Evolutionary conservation across 2,888 invertebrate species (phyloP), one percentile per base, ranked within the genome.

Genomic region (Lucinisca nassula): DNA sequence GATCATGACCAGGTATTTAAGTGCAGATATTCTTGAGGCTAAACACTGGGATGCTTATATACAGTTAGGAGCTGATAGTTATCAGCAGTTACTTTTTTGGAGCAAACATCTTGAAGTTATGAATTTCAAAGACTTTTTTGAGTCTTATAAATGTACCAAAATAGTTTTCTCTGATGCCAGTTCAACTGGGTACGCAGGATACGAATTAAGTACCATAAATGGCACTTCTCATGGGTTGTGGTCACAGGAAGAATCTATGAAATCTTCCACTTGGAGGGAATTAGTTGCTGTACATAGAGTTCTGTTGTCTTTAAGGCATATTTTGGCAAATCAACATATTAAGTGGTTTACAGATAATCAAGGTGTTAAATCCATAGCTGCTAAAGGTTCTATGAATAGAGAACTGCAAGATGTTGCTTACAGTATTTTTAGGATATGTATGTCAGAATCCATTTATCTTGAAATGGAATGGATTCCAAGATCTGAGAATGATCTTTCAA

Each of bases 221-320:
- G 75, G 74, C 40, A 49, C 87, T n/a, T 77, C 84, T n/a, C 88
- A 88, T 70, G 84, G 84, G 14, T 51, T 83, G 67, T 90, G 90
- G 89, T 14, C 75, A 51, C 49, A 37, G 0, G 79, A 76, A 24
- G 85, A 91, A 61, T 17, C 17, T 32, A 49, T 17, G 4, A 51
- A 80, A 21, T 87, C 85, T 40, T 90, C 91, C 12, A 90, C 90
- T 12, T 90, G 91, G 89, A 55, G 81, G n/a, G 81, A 85, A 27
- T 32, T 85, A 35, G n/a, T 40, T 14, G 85, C 85, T n/a, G 79
- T 85, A 12, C 67, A 77, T 35, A 76, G 72, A 49, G 77, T 85
- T n/a, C 40, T 90, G 24, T 14, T 67, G 38, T 90, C 86, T 0
- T 49, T 87, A 0, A 17, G 27, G 35, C 82, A 84, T 27, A 58